Conservation (phyloP, 2,797 vertebrate genomes). For the Glyptemys insculpta region DNA sequence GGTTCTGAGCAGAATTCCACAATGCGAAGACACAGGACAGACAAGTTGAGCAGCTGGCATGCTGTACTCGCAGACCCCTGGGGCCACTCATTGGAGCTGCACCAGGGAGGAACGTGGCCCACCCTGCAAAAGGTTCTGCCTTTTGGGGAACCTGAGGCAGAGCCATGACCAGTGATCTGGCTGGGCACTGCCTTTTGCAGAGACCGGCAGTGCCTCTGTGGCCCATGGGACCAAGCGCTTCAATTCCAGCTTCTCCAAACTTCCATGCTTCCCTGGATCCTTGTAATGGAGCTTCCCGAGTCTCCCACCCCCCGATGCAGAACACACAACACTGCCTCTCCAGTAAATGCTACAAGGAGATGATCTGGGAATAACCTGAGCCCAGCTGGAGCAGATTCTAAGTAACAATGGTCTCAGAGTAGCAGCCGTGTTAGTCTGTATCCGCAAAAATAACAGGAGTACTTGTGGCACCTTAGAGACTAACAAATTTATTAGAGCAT, state of each 20-base stretch:
- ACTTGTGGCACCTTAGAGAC: too few relatives aligned
- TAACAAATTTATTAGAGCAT: too few relatives aligned
- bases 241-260: not conserved
- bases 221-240: not conserved
- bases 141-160: not conserved
- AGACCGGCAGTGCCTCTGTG: not conserved
- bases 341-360: not conserved
- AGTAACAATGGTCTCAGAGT: not conserved
- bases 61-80: too few relatives aligned
- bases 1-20: not conserved
- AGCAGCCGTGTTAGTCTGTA: too few relatives aligned
- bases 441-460: too few relatives aligned
- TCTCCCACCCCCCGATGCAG: not conserved
- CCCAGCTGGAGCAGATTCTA: not conserved
- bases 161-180: not conserved
- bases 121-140: too few relatives aligned
- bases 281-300: not conserved
- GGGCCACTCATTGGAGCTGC: not conserved
- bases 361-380: not conserved
- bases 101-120: not conserved
- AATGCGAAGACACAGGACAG: not conserved
- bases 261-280: too few relatives aligned
- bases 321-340: not conserved
- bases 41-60: not conserved
- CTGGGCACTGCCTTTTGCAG: not conserved